A percentile compares a stretch with the other conserved stretches of the same genome.
These are phyloP conservation scores for Chloromyia formosa DNA, from an alignment of 2,888 invertebrate genomes.

Conservation along the genomic window DNA sequence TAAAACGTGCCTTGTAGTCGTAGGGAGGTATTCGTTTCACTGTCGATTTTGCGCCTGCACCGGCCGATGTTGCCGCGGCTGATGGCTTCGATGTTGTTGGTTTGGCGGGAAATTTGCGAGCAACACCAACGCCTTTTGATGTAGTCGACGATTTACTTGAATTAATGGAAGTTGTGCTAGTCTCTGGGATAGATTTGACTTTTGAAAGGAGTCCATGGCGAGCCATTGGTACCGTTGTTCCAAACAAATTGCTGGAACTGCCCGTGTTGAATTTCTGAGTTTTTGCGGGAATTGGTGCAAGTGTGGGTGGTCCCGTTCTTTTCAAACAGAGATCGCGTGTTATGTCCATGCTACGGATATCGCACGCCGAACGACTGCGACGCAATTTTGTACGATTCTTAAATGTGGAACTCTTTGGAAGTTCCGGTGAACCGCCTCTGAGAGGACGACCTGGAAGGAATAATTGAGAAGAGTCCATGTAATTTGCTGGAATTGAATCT, in stretches of 20 bases:
- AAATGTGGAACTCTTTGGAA: conserved; percentile 37
- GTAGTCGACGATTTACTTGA: neutral
- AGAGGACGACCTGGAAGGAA: conserved; percentile 52
- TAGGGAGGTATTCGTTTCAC: conserved; percentile 71
- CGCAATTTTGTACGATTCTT: conserved; percentile 49
- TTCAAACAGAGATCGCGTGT: conserved; percentile 50
- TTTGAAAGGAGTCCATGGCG: neutral
- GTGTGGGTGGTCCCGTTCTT: conserved; percentile 55
- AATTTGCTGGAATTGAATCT: no score
- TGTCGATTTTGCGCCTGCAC: conserved; percentile 55
- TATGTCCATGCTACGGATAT: conserved; percentile 53
- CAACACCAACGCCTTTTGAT: neutral
- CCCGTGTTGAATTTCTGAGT: conserved; percentile 52
- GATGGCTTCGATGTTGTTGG: neutral
- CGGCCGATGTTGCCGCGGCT: conserved; percentile 50
- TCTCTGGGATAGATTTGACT: neutral
- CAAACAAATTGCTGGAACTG: neutral
- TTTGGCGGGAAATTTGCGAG: neutral
- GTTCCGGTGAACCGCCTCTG: conserved; percentile 55
- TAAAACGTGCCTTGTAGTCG: conserved; percentile 73
- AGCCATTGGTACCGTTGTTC: neutral
- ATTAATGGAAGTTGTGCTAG: neutral
- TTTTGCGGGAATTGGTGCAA: conserved; percentile 58
- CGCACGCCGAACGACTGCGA: conserved; percentile 55
- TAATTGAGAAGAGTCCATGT: neutral